phyloP scores from a whole-genome alignment of 2,888 invertebrate genomes.

The Helicoverpa assulta region DNA sequence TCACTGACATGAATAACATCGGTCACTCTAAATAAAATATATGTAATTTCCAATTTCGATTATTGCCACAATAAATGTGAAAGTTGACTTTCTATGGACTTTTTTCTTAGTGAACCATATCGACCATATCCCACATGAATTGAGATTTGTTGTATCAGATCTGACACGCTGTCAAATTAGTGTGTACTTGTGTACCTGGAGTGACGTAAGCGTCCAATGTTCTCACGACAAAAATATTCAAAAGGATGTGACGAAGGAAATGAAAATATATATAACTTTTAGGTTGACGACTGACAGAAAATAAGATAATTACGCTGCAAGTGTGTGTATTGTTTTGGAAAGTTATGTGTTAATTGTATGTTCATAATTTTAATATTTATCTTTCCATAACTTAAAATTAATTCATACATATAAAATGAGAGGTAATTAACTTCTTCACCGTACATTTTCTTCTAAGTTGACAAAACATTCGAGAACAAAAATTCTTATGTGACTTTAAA shows the following conservation, averaged over 20 bases:
- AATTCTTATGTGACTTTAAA: slow-evolving; percentile 8
- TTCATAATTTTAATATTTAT: slow-evolving; percentile 5
- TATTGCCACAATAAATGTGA: slow-evolving; percentile 63
- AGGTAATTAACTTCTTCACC: background rate
- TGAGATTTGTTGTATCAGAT: slow-evolving; percentile 40
- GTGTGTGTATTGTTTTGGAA: slow-evolving; percentile 20
- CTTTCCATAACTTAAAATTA: background rate
- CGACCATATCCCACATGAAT: slow-evolving; percentile 47
- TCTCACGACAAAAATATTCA: slow-evolving; percentile 25
- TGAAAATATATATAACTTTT: slow-evolving; percentile 13
- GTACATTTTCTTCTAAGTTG: background rate
- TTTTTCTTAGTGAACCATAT: slow-evolving; percentile 58
- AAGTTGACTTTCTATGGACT: slow-evolving; percentile 65
- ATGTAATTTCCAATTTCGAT: slow-evolving; percentile 60
- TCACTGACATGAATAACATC: slow-evolving; percentile 39
- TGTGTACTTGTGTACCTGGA: slow-evolving; percentile 15
- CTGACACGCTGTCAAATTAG: slow-evolving; percentile 35
- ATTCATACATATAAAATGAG: background rate
- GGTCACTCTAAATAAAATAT: slow-evolving; percentile 47
- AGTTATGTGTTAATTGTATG: slow-evolving; percentile 14
- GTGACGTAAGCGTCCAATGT: slow-evolving; percentile 34
- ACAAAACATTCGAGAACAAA: slow-evolving; percentile 3
- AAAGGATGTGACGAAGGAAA: slow-evolving; percentile 13
- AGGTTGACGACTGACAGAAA: slow-evolving; percentile 8
- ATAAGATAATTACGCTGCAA: background rate